Conservation (phyloP, 2,113 vertebrate genomes). For the Centropus bengalensis region DNA sequence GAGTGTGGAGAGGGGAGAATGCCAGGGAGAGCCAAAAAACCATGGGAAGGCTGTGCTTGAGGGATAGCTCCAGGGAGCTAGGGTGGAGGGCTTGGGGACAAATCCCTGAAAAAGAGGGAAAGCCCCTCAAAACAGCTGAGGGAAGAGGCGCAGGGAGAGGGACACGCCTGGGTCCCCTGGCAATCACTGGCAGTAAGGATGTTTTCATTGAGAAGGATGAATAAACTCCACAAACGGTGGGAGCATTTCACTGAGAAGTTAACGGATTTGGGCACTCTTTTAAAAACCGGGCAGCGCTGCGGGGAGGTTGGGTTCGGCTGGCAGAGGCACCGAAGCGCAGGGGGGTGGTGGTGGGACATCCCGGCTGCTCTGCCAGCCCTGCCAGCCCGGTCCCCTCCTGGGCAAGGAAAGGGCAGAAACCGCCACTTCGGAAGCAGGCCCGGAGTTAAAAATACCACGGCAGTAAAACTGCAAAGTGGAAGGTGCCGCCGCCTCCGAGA, state of each 20-base stretch:
- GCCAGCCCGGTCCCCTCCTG: fast-evolving
- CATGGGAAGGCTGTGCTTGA: fast-evolving
- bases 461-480: neutral
- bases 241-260: neutral
- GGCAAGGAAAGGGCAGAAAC: neutral
- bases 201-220: neutral
- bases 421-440: neutral
- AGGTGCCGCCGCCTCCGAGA: neutral
- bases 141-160: neutral
- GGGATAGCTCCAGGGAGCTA: neutral
- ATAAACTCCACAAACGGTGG: neutral
- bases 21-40: neutral
- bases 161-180: fast-evolving
- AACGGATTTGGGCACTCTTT: neutral
- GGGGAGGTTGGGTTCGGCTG: neutral
- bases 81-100: neutral
- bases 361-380: neutral
- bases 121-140: neutral
- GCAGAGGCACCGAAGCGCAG: fast-evolving
- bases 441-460: neutral
- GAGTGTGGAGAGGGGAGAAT: neutral
- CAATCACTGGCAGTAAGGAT: fast-evolving
- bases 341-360: fast-evolving
- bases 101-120: neutral
- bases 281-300: fast-evolving